Evolutionary conservation across 2,113 vertebrate species (phyloP), one percentile per base, ranked within the genome.

Genomic region (Hippoglossus stenolepis): DNA sequence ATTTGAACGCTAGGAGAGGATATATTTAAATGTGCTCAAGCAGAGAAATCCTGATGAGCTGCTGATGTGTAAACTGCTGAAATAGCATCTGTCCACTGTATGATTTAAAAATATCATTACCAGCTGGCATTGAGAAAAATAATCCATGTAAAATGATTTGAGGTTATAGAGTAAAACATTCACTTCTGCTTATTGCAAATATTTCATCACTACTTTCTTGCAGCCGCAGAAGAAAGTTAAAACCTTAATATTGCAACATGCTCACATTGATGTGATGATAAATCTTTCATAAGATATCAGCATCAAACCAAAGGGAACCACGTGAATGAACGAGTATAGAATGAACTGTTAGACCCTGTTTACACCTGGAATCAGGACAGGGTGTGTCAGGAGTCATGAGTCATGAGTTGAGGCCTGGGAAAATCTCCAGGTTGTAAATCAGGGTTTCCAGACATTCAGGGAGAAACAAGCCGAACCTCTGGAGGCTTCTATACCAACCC

Each of bases 61-160:
- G 59, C 60, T 60, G 59, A 63, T n/a, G 43, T 61, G 31, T 61
- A 20, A 58, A 43, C 62, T 31, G 10, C 43, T 60, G 35, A 38
- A 31, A 56, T 57, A 53, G 35, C 45, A 82, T 35, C 66, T 24
- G 9, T 24, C 26, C 62, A 26, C n/a, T 1, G 0, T 47, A 2
- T 13, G 40, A 43, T 43, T 40, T 40, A 40, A 40, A 7, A 21
- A 26, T 62, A 12, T 43, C 40, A 43, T 43, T 13, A 13, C 40
- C 40, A 43, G 40, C 35, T 10, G 35, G 8, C 12, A 40, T 13
- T 3, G 40, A 43, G 40, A 43, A 43, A 43, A 12, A 13, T 3
- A 13, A 43, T 40, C 17, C 47, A 18, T 18, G 15, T 51, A 1
- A 51, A 51, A 45, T 13, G 3, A 15, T 45, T 4, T 13, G 43